phyloP scores from a whole-genome alignment of 1,140 invertebrate species.

The Drosophila ambigua region DNA sequence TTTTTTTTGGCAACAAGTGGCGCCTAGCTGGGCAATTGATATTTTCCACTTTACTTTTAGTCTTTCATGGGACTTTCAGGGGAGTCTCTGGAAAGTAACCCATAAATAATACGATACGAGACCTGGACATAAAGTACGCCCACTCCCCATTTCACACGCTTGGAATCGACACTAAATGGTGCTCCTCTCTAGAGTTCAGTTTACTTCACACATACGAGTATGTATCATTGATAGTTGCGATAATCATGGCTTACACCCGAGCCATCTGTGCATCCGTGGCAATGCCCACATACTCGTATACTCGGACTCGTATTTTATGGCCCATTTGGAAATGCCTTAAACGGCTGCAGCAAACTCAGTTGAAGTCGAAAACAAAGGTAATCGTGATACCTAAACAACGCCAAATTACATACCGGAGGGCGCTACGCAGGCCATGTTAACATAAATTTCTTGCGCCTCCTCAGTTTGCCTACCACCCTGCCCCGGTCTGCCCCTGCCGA shows the following conservation, averaged over 20 bases:
- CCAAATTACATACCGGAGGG: conserved; percentile 82
- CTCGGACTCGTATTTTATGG: conserved; percentile 46
- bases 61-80: conserved; percentile 31
- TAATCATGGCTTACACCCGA: conserved; percentile 82
- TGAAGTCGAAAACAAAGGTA: conserved; percentile 43
- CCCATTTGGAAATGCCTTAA: conserved; percentile 13
- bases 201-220: conserved; percentile 51
- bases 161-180: conserved; percentile 47
- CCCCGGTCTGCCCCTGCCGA: too few relatives aligned
- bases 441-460: conserved; percentile 78
- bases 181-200: conserved; percentile 2
- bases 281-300: conserved; percentile 25
- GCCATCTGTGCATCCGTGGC: conserved; percentile 55
- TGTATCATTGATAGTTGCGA: conserved; percentile 70
- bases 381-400: conserved; percentile 82
- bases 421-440: conserved; percentile 82
- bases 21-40: conserved; percentile 46
- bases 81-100: conserved; percentile 15
- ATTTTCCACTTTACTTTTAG: conserved; percentile 17
- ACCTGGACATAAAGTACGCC: conserved; percentile 29
- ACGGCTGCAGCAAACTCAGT: conserved; percentile 13
- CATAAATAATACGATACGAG: conserved; percentile 39
- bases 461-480: conserved; percentile 25
- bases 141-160: conserved; percentile 64
- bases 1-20: conserved; percentile 57